Percentiles rank a stretch among this genome's conserved stretches.
Evolutionary conservation across 2,888 invertebrate species (phyloP).

Genomic region (Cylindroiulus punctatus): DNA sequence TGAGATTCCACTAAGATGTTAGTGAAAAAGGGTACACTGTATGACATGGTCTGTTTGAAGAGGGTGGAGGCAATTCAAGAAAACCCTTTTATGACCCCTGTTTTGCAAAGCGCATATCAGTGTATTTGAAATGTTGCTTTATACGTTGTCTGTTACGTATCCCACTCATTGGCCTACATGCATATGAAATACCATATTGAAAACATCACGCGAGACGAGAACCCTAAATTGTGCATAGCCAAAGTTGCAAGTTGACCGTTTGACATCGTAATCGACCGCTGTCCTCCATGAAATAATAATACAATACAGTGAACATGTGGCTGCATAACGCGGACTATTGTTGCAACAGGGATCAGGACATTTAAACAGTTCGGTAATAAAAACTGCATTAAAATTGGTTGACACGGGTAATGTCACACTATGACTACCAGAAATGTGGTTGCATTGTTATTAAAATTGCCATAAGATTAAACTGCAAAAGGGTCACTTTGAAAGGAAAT

Average conservation of each 20-base stretch:
- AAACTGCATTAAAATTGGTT: background rate
- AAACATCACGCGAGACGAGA: background rate
- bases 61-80: background rate
- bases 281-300: conserved; percentile 5
- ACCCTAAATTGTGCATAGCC: conserved; percentile 31
- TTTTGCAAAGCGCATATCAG: background rate
- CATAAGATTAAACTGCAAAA: background rate
- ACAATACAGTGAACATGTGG: too few species aligned
- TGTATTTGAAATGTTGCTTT: background rate
- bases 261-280: conserved; percentile 14
- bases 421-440: background rate
- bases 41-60: background rate
- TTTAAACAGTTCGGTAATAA: background rate
- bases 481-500: conserved; percentile 24
- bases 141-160: background rate
- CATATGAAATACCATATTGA: background rate
- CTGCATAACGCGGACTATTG: too few species aligned
- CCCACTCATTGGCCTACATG: conserved; percentile 31
- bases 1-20: too few species aligned
- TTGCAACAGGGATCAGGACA: background rate
- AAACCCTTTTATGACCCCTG: background rate
- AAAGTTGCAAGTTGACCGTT: background rate
- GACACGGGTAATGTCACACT: background rate
- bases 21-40: too few species aligned
- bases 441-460: background rate